Percentiles rank a stretch among this genome's conserved stretches.
Evolutionary conservation across 2,888 invertebrate genomes (phyloP).

Genomic region (Parnassius orleans): DNA sequence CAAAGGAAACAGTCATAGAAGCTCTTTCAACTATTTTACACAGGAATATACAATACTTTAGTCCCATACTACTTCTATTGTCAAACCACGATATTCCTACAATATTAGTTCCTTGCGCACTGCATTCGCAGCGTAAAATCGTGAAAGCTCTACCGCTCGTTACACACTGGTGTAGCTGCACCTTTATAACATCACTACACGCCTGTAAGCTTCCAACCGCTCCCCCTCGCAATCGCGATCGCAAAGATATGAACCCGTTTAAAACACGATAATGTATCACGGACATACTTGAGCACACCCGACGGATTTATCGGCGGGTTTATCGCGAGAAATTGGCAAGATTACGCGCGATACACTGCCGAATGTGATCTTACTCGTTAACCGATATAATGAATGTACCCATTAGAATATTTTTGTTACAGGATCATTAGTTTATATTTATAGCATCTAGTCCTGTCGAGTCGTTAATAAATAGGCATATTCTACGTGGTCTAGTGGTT

Average conservation of each 20-base stretch:
- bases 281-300: constrained; percentile 11
- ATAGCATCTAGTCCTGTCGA: too few relatives aligned
- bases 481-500: too few relatives aligned
- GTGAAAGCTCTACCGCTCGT: neutral
- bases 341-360: constrained; percentile 13
- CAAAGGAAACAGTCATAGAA: too few relatives aligned
- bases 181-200: constrained; percentile 6
- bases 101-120: neutral
- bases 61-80: too few relatives aligned
- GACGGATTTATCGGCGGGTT: constrained; percentile 17
- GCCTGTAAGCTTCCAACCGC: constrained; percentile 9
- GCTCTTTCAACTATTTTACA: too few relatives aligned
- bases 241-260: constrained; percentile 24
- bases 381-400: neutral
- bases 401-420: too few relatives aligned
- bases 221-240: constrained; percentile 18
- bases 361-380: neutral
- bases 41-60: too few relatives aligned
- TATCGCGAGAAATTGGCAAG: constrained; percentile 26
- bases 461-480: too few relatives aligned
- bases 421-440: too few relatives aligned
- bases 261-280: constrained; percentile 25
- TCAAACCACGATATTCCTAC: too few relatives aligned
- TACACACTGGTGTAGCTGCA: neutral
- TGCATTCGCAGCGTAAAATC: neutral